A percentile compares a stretch with the other conserved stretches of the same genome.
Conservation (phyloP, 1,140 invertebrate species). For the Reticulitermes speratus region DNA sequence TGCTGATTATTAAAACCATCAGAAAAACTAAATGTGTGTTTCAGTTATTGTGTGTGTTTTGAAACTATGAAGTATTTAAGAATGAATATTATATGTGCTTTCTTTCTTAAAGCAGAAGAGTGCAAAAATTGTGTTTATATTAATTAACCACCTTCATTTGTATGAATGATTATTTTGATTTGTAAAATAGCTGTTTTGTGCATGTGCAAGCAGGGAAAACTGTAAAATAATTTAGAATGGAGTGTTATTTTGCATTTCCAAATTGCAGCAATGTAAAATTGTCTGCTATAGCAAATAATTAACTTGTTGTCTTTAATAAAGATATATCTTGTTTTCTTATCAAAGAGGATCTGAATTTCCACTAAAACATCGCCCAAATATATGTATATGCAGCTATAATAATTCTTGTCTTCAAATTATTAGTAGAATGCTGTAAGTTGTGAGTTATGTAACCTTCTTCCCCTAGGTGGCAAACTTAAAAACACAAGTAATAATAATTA, state of each 20-base stretch:
- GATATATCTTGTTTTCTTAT: not conserved
- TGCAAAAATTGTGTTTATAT: not conserved
- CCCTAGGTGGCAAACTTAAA: too few relatives aligned
- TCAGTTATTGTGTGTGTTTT: not conserved
- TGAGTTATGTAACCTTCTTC: too few relatives aligned
- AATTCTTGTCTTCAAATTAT: too few relatives aligned
- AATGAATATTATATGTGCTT: not conserved
- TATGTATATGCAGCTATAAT: too few relatives aligned
- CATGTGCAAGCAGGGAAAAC: constrained; percentile 1
- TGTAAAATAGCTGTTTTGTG: not conserved
- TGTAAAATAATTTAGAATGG: constrained; percentile 19
- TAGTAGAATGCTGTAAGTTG: too few relatives aligned
- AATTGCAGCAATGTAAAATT: constrained; percentile 26
- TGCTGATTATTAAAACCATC: not conserved
- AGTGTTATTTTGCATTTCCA: constrained; percentile 21
- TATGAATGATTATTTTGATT: constrained; percentile 24
- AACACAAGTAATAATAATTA: too few relatives aligned
- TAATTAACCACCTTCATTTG: not conserved
- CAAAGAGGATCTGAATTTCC: not conserved
- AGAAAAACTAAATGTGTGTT: not conserved
- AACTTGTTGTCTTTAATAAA: constrained; percentile 22
- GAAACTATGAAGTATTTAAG: not conserved
- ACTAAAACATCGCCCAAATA: not conserved
- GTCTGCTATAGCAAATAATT: constrained; percentile 3
- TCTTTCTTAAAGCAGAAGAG: constrained; percentile 7